A percentile compares a stretch with the other conserved stretches of the same genome.
Evolutionary conservation across 2,113 vertebrate genomes (phyloP).

Genomic region (Reinhardtius hippoglossoides): DNA sequence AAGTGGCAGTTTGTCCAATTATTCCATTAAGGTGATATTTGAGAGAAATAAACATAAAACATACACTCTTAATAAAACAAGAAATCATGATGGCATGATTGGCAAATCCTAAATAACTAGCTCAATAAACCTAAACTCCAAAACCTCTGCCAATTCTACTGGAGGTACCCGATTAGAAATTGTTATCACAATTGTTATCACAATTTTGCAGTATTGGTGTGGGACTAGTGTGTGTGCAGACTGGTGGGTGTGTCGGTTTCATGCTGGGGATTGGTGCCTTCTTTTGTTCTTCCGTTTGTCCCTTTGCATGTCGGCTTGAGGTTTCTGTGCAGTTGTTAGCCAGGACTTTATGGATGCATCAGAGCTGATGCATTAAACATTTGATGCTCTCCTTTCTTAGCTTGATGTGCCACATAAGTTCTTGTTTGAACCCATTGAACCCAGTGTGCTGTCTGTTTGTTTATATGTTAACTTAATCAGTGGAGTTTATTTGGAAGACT

Average conservation of each 20-base stretch:
- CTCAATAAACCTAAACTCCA: no score
- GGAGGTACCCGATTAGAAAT: no score
- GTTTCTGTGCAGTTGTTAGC: neutral
- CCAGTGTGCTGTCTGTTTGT: neutral
- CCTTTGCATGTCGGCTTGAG: constrained; percentile 10
- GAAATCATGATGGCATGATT: no score
- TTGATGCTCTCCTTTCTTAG: neutral
- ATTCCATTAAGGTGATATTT: no score
- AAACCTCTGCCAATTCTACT: no score
- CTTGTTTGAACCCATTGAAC: neutral
- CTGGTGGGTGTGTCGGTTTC: neutral
- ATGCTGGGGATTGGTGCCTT: neutral
- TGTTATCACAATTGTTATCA: neutral
- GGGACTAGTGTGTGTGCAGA: neutral
- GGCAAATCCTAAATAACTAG: no score
- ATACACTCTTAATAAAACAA: no score
- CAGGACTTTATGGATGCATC: constrained; percentile 11
- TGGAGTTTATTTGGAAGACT: neutral
- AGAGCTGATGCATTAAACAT: constrained; percentile 11
- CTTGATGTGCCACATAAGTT: neutral
- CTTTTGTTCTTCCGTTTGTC: constrained; percentile 19
- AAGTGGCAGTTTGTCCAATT: no score
- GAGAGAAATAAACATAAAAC: no score
- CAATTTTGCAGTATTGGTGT: neutral
- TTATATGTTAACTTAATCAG: neutral